Conservation (phyloP, 1,140 invertebrate species). For the Oppia nitens region DNA sequence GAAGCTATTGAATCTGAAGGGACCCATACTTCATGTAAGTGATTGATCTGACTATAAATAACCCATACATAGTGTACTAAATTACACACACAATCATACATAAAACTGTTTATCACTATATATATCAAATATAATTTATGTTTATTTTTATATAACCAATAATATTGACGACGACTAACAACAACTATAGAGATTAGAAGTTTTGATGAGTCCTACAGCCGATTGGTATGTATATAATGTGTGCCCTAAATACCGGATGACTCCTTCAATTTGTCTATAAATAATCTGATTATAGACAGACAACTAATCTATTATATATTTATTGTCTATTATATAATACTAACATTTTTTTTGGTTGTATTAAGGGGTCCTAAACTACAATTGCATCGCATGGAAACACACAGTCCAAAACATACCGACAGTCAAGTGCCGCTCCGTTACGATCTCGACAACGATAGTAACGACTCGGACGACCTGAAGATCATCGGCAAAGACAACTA, state of each 20-base stretch:
- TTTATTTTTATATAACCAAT: too few species aligned
- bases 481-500: background rate
- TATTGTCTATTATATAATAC: too few species aligned
- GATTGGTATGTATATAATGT: constrained; percentile 33
- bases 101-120: too few species aligned
- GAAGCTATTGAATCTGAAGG: constrained; percentile 18
- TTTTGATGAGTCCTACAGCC: constrained; percentile 40
- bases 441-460: constrained; percentile 17
- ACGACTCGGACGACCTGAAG: background rate
- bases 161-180: background rate
- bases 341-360: too few species aligned
- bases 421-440: constrained; percentile 22
- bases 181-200: constrained; percentile 33
- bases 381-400: constrained; percentile 22
- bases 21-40: constrained; percentile 28
- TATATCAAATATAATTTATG: too few species aligned
- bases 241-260: background rate
- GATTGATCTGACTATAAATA: background rate
- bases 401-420: constrained; percentile 23
- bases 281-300: background rate
- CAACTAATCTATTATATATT: too few species aligned
- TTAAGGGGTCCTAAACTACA: constrained; percentile 22
- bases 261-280: background rate
- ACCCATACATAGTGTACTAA: too few species aligned
- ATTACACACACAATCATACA: too few species aligned